phyloP scores from a whole-genome alignment of 2,888 invertebrate species.

The Acronicta alni region DNA sequence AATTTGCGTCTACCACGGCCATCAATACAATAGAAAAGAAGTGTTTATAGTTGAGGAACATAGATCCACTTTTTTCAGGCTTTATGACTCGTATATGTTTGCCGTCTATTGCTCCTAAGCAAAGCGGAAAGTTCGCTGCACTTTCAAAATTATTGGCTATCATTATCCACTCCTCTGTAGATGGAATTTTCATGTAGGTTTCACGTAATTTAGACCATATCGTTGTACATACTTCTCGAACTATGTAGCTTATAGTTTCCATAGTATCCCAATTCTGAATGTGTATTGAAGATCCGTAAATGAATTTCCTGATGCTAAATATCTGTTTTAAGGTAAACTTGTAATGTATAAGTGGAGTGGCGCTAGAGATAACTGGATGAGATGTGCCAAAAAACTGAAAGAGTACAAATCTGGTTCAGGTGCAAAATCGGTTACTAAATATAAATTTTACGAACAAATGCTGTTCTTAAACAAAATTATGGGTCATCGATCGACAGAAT shows the following conservation, averaged over 20 bases:
- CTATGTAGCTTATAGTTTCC: no score
- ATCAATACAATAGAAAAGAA: not conserved
- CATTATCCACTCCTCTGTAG: no score
- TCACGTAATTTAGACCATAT: no score
- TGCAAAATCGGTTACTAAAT: conserved; percentile 47
- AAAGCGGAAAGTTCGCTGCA: not conserved
- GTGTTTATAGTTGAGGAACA: not conserved
- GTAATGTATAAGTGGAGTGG: no score
- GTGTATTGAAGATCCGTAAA: no score
- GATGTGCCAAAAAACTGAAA: conserved; percentile 50
- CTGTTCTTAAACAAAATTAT: conserved; percentile 19
- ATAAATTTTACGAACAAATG: conserved; percentile 42
- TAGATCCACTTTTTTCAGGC: not conserved
- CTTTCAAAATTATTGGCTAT: no score
- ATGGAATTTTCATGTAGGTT: no score
- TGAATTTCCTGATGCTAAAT: no score
- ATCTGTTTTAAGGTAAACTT: no score
- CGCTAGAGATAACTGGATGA: conserved; percentile 10
- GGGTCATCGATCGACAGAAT: no score
- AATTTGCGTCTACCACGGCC: not conserved
- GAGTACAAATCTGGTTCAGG: conserved; percentile 49
- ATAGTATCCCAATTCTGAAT: no score
- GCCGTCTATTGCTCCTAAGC: not conserved
- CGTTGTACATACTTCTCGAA: no score
- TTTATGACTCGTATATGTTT: not conserved